Percentiles rank a stretch among this genome's conserved stretches.
These are phyloP conservation scores for Smittia aterrima DNA, from an alignment of 2,888 invertebrate species.

Conservation along the genomic window DNA sequence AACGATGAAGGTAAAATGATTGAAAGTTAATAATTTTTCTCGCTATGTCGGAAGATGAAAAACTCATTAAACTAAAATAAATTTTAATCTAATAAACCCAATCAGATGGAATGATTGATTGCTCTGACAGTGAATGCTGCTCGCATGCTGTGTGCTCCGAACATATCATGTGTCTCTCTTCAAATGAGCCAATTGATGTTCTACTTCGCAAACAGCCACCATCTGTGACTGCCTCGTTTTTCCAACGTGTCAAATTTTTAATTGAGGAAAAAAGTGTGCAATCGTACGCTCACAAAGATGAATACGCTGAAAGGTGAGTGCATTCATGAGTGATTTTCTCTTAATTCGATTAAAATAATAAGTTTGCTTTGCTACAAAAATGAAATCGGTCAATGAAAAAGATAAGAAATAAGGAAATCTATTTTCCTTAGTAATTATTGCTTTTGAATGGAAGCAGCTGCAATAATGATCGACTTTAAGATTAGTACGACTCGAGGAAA, in stretches of 20 bases:
- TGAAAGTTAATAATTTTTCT: not conserved
- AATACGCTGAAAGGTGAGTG: constrained; percentile 97
- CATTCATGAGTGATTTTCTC: constrained; percentile 42
- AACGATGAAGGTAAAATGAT: constrained; percentile 85
- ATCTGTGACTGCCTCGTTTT: constrained; percentile 94
- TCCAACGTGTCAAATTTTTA: constrained; percentile 95
- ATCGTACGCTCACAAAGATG: constrained; percentile 94
- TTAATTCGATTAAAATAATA: not conserved
- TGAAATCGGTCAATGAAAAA: not conserved
- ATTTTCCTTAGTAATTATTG: not conserved
- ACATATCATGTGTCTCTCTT: constrained; percentile 92
- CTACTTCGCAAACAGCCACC: constrained; percentile 94
- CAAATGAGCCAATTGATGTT: constrained; percentile 98
- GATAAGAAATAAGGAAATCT: not conserved
- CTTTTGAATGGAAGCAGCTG: constrained; percentile 32
- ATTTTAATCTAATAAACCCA: constrained; percentile 3
- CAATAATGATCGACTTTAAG: not conserved
- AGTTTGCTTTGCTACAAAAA: constrained; percentile 30
- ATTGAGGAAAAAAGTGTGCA: constrained; percentile 98
- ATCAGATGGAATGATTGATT: constrained; percentile 95
- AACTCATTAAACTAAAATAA: not conserved
- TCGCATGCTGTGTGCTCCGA: constrained; percentile 80
- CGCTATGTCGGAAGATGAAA: not conserved
- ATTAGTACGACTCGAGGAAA: too few species aligned
- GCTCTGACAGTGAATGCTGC: constrained; percentile 98